Evolutionary conservation across 2,113 vertebrate genomes (phyloP).

Genomic region (Corythornis cristatus): DNA sequence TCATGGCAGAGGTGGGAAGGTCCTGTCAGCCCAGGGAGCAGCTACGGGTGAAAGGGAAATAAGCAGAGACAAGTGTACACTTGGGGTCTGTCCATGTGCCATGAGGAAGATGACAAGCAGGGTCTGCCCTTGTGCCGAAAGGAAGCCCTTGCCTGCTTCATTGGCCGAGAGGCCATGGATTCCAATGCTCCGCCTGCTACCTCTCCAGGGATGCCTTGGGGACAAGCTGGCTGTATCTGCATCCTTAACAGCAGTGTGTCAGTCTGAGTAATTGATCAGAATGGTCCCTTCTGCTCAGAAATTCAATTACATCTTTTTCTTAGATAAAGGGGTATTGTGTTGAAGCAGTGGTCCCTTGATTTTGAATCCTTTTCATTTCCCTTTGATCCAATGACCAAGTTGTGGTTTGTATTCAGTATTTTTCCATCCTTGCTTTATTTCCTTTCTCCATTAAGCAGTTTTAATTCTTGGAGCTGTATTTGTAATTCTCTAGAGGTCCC

Average conservation of each 20-base stretch:
- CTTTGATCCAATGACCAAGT: not conserved
- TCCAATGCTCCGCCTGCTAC: not conserved
- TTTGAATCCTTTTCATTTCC: not conserved
- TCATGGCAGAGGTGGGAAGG: not conserved
- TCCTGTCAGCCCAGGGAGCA: not conserved
- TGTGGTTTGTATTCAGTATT: not conserved
- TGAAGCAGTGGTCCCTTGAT: not conserved
- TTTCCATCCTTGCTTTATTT: not conserved
- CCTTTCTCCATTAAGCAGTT: not conserved
- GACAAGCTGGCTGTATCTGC: slow-evolving; percentile 11
- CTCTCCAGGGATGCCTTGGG: not conserved
- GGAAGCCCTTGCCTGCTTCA: not conserved
- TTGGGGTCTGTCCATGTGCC: fast-evolving
- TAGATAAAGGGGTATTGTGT: not conserved
- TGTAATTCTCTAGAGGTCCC: not conserved
- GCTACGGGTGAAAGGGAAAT: fast-evolving
- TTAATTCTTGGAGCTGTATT: not conserved
- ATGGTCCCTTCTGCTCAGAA: slow-evolving; percentile 2
- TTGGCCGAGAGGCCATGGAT: fast-evolving
- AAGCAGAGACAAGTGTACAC: fast-evolving
- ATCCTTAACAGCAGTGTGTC: not conserved
- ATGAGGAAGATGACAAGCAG: not conserved
- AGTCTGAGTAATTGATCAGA: not conserved
- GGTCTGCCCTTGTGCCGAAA: fast-evolving
- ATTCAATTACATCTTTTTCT: not conserved